These are phyloP conservation scores for Uloborus plumipes DNA, from an alignment of 2,888 invertebrate species.

Conservation along the genomic window DNA sequence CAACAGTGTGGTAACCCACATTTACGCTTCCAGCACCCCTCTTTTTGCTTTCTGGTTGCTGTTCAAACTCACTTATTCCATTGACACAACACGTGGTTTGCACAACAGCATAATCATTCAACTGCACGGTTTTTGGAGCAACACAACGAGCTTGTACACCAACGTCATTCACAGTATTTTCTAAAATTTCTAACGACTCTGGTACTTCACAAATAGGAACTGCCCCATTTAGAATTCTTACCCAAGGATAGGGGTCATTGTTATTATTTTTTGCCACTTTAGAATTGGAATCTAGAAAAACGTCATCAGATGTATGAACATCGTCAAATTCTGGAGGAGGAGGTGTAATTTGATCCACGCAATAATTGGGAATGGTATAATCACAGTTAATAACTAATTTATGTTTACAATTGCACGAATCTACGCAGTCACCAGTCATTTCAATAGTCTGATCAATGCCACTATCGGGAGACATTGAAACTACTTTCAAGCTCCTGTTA, in stretches of 20 bases:
- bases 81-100: slow-evolving; percentile 37
- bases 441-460: slow-evolving; percentile 41
- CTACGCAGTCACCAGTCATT: slow-evolving; percentile 24
- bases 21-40: background rate
- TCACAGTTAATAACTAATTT: background rate
- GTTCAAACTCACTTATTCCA: slow-evolving; percentile 8
- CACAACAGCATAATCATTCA: slow-evolving; percentile 27
- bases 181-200: slow-evolving; percentile 9
- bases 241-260: background rate
- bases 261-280: no score
- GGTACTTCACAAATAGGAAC: slow-evolving; percentile 15
- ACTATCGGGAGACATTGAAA: slow-evolving; percentile 53
- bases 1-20: slow-evolving; percentile 5
- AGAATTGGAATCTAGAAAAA: background rate
- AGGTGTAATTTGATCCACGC: slow-evolving; percentile 28
- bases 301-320: background rate
- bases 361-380: slow-evolving; percentile 6
- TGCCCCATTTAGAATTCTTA: background rate
- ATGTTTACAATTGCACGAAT: slow-evolving; percentile 12
- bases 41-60: background rate
- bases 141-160: background rate
- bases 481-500: slow-evolving; percentile 8
- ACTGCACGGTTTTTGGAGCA: slow-evolving; percentile 28
- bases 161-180: background rate
- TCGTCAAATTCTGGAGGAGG: slow-evolving; percentile 40